A percentile compares a stretch with the other conserved stretches of the same genome.
phyloP scores from a whole-genome alignment of 2,113 vertebrate species.

The Epinephelus moara region DNA sequence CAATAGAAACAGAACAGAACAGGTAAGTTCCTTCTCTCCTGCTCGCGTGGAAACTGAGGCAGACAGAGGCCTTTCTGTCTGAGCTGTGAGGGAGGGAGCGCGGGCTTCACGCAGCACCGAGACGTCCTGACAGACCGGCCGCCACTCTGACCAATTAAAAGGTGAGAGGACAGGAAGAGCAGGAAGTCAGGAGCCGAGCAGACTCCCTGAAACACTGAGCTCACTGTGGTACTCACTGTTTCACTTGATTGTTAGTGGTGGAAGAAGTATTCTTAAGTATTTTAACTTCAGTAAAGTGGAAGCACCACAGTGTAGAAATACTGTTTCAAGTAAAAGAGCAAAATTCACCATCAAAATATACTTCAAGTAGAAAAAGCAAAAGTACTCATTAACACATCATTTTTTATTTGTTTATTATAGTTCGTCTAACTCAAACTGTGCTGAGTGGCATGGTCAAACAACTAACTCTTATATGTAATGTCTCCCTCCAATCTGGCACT shows the following conservation, averaged over 20 bases:
- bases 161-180: constrained; percentile 68
- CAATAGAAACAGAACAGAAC: constrained; percentile 45
- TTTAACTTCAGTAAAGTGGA: not conserved
- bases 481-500: too few relatives aligned
- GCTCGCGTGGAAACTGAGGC: constrained; percentile 40
- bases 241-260: not conserved
- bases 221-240: constrained; percentile 25
- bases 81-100: constrained; percentile 43
- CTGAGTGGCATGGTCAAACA: too few relatives aligned
- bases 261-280: not conserved
- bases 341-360: too few relatives aligned
- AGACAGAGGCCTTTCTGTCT: constrained; percentile 67
- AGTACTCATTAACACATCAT: too few relatives aligned
- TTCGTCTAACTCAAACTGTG: too few relatives aligned
- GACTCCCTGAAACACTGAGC: constrained; percentile 29
- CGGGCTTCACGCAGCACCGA: constrained; percentile 43
- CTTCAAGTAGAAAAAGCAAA: too few relatives aligned
- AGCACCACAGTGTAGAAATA: not conserved
- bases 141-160: constrained; percentile 50
- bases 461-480: too few relatives aligned
- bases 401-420: too few relatives aligned
- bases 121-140: constrained; percentile 43
- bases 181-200: constrained; percentile 60
- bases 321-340: too few relatives aligned
- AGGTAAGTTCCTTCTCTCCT: constrained; percentile 28